phyloP scores from a whole-genome alignment of 2,888 invertebrate genomes.

The Acanthosepion pharaonis region DNA sequence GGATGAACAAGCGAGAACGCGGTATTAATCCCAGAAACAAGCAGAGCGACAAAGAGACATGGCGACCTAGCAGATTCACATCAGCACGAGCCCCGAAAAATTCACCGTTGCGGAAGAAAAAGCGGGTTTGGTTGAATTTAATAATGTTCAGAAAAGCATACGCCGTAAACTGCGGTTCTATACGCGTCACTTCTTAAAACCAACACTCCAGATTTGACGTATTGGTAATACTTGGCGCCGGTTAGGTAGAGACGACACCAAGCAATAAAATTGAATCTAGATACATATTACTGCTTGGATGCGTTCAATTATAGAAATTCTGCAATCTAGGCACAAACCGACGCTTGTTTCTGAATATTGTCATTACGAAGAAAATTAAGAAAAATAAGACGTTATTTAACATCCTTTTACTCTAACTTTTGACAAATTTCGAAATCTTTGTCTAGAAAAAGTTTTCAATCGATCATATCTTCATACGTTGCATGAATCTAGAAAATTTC shows the following conservation, averaged over 20 bases:
- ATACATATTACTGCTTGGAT: not conserved
- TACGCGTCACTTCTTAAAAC: not conserved
- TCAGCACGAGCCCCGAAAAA: not conserved
- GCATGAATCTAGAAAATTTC: too few species aligned
- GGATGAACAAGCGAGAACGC: not conserved
- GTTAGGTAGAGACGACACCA: not conserved
- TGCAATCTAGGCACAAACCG: too few species aligned
- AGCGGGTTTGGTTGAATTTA: not conserved
- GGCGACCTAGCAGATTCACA: not conserved
- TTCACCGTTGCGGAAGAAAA: not conserved
- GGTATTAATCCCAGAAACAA: not conserved
- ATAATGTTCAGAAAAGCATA: not conserved
- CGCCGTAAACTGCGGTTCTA: not conserved
- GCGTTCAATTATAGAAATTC: not conserved
- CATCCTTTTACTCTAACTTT: too few species aligned
- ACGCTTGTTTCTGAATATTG: too few species aligned
- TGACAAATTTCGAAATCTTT: too few species aligned
- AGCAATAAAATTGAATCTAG: too few species aligned
- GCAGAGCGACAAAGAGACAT: not conserved
- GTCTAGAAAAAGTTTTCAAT: too few species aligned
- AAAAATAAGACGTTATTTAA: too few species aligned
- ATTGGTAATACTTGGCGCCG: not conserved
- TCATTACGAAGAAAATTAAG: too few species aligned
- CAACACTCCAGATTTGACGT: not conserved
- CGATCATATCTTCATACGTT: too few species aligned